Base-by-base conservation (phyloP, 1,140 invertebrate genomes). In the Drosophila pseudoobscura region DNA sequence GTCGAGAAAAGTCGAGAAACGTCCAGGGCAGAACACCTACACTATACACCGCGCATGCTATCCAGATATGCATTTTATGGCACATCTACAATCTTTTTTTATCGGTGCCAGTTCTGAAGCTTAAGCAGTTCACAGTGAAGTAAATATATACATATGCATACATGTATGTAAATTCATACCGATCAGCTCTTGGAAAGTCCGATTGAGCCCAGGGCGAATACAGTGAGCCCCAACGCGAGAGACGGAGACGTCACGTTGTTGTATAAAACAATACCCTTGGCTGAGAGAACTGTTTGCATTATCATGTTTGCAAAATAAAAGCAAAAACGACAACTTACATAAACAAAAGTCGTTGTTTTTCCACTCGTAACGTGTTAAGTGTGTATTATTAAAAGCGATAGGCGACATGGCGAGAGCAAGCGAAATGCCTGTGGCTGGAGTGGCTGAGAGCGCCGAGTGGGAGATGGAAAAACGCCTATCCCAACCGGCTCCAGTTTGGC, bases 1-100 rank as follows among this genome's bases (percentile, higher is more conserved):
- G 82, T 87, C 75, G 70, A 52, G 39, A 20, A 41, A 26, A 60
- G 47, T 31, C 17, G 44, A 43, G 46, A 7, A 24, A 22, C 50
- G n/a, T n/a, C 9, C 20, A 55, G 22, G 22, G 17, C 11, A 46
- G 22, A 45, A 29, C 31, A 44, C 26, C 26, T n/a, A 22, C 20
- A 39, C 15, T 41, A 20, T 46, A 17, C 22, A 45, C 31, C 24
- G 8, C 29, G 24, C 26, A 47, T 6, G 22, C 39, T 29, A 56
- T 31, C 43, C 4, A 39, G 7, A 45, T 24, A 17, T 43, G 22
- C 15, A 45, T 45, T 39, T 3, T 39, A 4, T 13, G 13, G 35
- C 35, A 39, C 35, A 39, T 13, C 35, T 39, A 39, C 11, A 13
- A 11, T 39, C 11, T 39, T 39, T 39, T 39, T 39, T 39, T 39